phyloP scores from a whole-genome alignment of 2,888 invertebrate species.

The Caenorhabditis sp. region DNA sequence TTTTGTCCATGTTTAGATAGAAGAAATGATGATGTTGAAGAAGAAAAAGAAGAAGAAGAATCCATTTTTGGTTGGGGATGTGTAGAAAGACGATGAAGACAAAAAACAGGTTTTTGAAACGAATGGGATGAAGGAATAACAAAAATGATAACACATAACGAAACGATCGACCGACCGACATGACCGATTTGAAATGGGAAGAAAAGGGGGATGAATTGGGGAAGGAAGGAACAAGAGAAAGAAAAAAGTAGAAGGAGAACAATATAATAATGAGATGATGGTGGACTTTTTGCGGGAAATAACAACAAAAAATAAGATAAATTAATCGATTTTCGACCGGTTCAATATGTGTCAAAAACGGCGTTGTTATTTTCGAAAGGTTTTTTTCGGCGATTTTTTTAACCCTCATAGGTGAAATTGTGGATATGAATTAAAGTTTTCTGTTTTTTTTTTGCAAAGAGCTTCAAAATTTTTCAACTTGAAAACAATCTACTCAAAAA shows the following conservation, averaged over 20 bases:
- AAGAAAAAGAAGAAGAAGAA: background rate
- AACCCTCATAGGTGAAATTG: too few species aligned
- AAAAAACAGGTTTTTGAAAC: background rate
- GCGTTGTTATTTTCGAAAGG: too few species aligned
- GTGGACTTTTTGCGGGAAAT: background rate
- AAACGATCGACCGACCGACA: background rate
- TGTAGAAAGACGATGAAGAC: background rate
- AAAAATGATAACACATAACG: background rate
- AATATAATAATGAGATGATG: background rate
- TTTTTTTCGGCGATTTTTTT: too few species aligned
- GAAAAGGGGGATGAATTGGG: background rate
- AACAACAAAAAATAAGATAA: background rate
- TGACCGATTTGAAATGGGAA: background rate
- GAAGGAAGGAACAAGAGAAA: background rate
- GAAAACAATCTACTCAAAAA: too few species aligned
- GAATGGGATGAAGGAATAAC: conserved; percentile 1
- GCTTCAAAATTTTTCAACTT: too few species aligned
- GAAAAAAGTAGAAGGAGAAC: background rate
- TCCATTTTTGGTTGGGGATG: background rate
- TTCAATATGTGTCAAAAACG: too few species aligned
- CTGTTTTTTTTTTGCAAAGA: too few species aligned
- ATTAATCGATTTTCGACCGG: background rate
- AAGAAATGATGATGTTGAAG: background rate
- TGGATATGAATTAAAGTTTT: too few species aligned
- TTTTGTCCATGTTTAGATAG: background rate